Evolutionary conservation across 2,113 vertebrate species (phyloP), one percentile per base, ranked within the genome.

Genomic region (Protobothrops mucrosquamatus): DNA sequence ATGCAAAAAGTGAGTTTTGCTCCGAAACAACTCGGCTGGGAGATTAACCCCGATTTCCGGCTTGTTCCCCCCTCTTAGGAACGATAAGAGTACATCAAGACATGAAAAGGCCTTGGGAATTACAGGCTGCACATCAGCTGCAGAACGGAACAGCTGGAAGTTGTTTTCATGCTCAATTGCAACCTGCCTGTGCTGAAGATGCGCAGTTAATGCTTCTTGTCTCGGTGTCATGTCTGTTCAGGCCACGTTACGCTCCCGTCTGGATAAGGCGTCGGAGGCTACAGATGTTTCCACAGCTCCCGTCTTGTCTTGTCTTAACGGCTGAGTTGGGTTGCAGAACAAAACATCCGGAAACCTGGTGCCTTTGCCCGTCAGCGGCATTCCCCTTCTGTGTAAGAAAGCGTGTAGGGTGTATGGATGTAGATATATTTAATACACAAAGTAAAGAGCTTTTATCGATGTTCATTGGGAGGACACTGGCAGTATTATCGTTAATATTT

Each of bases 121-220:
- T 6, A 34, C 64, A 55, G 91, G 91, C 94, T 89, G 81, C 24
- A 56, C 96, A 43, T 85, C 94, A 94, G 92, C 86, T 95, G 92
- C 89, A 90, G 89, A 48, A 91, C 92, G 23, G 90, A 93, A 52
- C 88, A 94, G 93, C 94, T 96, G 91, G 56, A 93, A 18, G 29
- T 91, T 54, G 55, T 61, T 94, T 94, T 87, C 5, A 0, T 88
- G 59, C 93, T 95, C 4, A 3, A 2, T 24, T 95, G 92, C 54
- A 59, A 89, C 91, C 92, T 94, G 61, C 54, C 0, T 92, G 6
- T 24, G 23, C 55, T 95, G 48, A 74, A 89, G 89, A 43, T 69
- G 61, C 6, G n/a, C 91, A 95, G 61, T 92, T 95, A 95, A 93
- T n/a, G 51, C 61, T 91, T 95, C 94, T 95, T 91, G 54, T 29